Evolutionary conservation across 2,113 vertebrate genomes (phyloP).

Genomic region (Elachura formosa): DNA sequence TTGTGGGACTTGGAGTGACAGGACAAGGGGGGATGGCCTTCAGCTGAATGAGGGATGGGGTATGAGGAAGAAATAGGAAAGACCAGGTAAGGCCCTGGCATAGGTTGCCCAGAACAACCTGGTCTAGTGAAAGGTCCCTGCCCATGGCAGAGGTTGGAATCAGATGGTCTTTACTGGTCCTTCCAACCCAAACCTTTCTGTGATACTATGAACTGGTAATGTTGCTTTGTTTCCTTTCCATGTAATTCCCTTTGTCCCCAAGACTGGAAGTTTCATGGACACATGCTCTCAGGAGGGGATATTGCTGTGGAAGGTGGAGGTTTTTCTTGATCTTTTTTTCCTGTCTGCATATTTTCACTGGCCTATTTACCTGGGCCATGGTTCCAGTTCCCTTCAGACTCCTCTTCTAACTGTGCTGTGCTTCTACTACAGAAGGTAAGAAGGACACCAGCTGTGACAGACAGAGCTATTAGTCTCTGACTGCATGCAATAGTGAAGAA

Average conservation of each 20-base stretch:
- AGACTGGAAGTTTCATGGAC: not conserved
- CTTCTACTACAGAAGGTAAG: not conserved
- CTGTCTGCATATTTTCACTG: not conserved
- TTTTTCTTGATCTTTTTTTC: rapidly evolving
- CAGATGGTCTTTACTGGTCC: not conserved
- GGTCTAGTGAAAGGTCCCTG: not conserved
- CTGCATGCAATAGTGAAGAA: not conserved
- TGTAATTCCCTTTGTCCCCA: not conserved
- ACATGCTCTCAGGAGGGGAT: not conserved
- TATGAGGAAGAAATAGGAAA: not conserved
- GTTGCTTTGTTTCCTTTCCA: not conserved
- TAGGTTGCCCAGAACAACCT: not conserved
- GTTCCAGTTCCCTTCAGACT: not conserved
- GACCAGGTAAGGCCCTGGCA: not conserved
- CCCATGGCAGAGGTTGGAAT: not conserved
- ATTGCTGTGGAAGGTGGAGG: not conserved
- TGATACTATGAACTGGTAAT: rapidly evolving
- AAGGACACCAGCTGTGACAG: not conserved
- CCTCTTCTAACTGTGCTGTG: not conserved
- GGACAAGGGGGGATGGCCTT: not conserved
- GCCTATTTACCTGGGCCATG: not conserved
- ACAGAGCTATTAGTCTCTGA: not conserved
- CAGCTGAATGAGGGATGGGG: not conserved
- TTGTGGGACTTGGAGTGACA: not conserved
- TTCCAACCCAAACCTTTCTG: not conserved